Percentiles rank a stretch among this genome's conserved stretches.
phyloP scores from a whole-genome alignment of 2,888 invertebrate genomes.

The Agrotis puta region DNA sequence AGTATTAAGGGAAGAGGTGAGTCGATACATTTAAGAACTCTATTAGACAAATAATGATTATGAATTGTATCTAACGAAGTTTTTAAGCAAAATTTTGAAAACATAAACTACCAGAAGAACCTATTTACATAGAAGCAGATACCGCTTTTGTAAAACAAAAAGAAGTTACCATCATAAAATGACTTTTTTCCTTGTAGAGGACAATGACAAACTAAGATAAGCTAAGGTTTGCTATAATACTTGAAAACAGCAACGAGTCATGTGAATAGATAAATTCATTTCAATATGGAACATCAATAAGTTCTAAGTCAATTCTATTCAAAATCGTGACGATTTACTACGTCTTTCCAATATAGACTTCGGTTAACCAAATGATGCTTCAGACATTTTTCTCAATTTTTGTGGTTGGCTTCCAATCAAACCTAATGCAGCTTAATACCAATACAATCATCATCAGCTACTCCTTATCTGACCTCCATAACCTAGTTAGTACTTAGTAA shows the following conservation, averaged over 20 bases:
- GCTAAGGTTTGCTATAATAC: not conserved
- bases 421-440: no score
- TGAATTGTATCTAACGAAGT: no score
- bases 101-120: not conserved
- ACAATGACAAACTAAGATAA: conserved; percentile 17
- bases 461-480: not conserved
- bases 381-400: not conserved
- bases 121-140: no score
- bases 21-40: no score
- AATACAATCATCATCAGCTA: no score
- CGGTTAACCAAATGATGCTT: not conserved
- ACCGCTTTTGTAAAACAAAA: not conserved
- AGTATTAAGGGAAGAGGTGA: no score
- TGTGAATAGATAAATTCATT: conserved; percentile 8
- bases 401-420: no score
- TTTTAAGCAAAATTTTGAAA: not conserved
- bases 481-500: no score
- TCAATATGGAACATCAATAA: conserved; percentile 15
- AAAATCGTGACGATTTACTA: not conserved
- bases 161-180: not conserved
- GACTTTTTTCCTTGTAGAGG: conserved; percentile 33
- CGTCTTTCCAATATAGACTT: not conserved
- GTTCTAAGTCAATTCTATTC: not conserved
- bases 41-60: no score
- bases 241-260: conserved; percentile 16